Evolutionary conservation across 2,797 vertebrate species (phyloP).

Genomic region (Rhabdomys pumilio): DNA sequence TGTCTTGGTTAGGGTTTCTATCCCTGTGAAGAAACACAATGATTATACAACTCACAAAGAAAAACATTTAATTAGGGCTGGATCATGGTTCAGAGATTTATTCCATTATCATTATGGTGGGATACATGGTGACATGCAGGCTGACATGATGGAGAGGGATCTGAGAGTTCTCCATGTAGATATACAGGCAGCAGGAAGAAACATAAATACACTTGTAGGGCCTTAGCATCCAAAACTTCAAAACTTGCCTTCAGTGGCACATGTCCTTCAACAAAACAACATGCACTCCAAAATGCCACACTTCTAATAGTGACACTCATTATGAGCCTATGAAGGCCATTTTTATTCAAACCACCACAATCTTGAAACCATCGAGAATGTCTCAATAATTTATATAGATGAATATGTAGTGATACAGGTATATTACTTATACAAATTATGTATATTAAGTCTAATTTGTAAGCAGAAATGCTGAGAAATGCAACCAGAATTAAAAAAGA

Average conservation of each 20-base stretch:
- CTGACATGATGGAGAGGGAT: not conserved
- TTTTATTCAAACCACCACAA: not conserved
- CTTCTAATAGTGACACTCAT: not conserved
- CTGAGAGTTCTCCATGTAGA: not conserved
- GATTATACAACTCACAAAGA: not conserved
- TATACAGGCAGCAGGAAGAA: not conserved
- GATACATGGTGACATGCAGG: not conserved
- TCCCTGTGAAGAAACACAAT: not conserved
- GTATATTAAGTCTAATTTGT: not conserved
- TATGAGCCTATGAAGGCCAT: not conserved
- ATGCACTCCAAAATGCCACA: not conserved
- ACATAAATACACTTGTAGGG: not conserved
- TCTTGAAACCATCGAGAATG: not conserved
- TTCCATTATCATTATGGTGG: not conserved
- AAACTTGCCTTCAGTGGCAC: not conserved
- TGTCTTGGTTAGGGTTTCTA: not conserved
- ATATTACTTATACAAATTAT: not conserved
- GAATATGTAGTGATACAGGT: not conserved
- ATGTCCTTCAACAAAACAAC: not conserved
- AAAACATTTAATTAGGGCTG: not conserved
- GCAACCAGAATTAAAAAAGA: not conserved
- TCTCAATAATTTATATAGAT: not conserved
- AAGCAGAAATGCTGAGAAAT: constrained; percentile 45
- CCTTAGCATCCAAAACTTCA: not conserved
- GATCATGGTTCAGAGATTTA: not conserved